A percentile compares a stretch with the other conserved stretches of the same genome.
phyloP scores from a whole-genome alignment of 1,140 invertebrate genomes.

The Nylanderia fulva region DNA sequence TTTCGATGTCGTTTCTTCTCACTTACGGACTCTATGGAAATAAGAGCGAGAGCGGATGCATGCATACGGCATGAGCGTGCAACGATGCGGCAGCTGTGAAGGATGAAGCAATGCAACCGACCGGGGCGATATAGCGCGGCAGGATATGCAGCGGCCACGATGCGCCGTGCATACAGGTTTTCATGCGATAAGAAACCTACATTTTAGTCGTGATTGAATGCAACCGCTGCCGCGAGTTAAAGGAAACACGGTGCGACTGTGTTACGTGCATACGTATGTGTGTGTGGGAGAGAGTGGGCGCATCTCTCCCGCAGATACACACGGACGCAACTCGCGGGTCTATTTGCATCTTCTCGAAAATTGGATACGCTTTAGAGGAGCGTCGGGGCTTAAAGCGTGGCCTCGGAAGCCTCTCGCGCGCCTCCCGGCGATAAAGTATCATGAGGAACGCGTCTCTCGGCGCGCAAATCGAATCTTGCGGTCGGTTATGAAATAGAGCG shows the following conservation, averaged over 20 bases:
- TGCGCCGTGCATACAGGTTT: conserved; percentile 58
- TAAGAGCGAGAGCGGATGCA: conserved; percentile 26
- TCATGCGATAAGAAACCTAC: conserved; percentile 64
- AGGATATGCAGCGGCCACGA: conserved; percentile 49
- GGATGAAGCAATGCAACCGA: conserved; percentile 63
- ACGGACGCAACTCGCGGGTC: conserved; percentile 52
- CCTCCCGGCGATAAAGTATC: conserved; percentile 69
- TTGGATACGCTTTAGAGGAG: conserved; percentile 74
- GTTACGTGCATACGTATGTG: background rate
- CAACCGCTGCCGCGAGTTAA: conserved; percentile 64
- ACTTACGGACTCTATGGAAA: conserved; percentile 25
- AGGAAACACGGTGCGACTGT: conserved; percentile 33
- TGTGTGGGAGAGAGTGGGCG: conserved; percentile 11
- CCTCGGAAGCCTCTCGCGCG: conserved; percentile 39
- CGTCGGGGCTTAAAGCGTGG: conserved; percentile 70
- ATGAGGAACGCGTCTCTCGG: conserved; percentile 44
- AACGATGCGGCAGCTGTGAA: conserved; percentile 39
- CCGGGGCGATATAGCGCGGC: conserved; percentile 51
- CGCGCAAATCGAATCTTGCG: conserved; percentile 61
- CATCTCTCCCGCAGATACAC: conserved; percentile 56
- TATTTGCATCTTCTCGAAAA: conserved; percentile 79
- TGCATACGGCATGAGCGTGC: conserved; percentile 41
- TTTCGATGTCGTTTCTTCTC: conserved; percentile 17
- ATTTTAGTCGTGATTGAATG: conserved; percentile 72
- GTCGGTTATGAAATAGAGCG: conserved; percentile 44